Evolutionary conservation across 92 coral and sea anemone species (phyloP).

Genomic region (Phymanthus crucifer): DNA sequence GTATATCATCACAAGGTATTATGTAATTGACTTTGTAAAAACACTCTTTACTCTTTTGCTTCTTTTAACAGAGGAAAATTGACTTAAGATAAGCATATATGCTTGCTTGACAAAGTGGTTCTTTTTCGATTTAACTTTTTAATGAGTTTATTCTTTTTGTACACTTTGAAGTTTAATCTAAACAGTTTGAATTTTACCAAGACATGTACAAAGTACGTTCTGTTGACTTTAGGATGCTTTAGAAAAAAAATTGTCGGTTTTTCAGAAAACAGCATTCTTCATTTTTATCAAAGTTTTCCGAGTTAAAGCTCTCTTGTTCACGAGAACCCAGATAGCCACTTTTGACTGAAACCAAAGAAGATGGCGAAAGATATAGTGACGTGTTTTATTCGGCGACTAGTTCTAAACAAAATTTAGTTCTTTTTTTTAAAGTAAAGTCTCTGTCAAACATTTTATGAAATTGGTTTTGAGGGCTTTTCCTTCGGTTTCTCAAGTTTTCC

Average conservation of each 20-base stretch:
- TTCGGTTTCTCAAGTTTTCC: too few relatives aligned
- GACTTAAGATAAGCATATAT: conserved; percentile 14
- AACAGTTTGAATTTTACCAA: background rate
- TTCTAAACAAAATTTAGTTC: too few relatives aligned
- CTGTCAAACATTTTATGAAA: too few relatives aligned
- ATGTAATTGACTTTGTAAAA: conserved; percentile 9
- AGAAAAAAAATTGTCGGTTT: background rate
- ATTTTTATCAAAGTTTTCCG: background rate
- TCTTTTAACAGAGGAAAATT: conserved; percentile 1
- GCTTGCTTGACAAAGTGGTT: background rate
- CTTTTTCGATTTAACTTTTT: background rate
- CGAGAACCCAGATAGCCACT: too few relatives aligned
- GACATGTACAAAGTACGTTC: too few relatives aligned
- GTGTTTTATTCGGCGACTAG: too few relatives aligned
- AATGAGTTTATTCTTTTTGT: background rate
- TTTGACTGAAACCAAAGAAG: too few relatives aligned
- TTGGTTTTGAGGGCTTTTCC: too few relatives aligned
- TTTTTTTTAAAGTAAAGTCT: too few relatives aligned
- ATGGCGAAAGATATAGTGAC: too few relatives aligned
- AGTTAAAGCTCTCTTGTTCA: too few relatives aligned
- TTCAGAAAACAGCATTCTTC: background rate
- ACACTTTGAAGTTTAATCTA: background rate
- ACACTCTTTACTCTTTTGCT: background rate
- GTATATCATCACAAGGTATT: background rate
- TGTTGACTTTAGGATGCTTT: background rate